A percentile compares a stretch with the other conserved stretches of the same genome.
These are phyloP conservation scores for Lysiphlebus fabarum DNA, from an alignment of 1,140 invertebrate genomes.

Conservation along the genomic window DNA sequence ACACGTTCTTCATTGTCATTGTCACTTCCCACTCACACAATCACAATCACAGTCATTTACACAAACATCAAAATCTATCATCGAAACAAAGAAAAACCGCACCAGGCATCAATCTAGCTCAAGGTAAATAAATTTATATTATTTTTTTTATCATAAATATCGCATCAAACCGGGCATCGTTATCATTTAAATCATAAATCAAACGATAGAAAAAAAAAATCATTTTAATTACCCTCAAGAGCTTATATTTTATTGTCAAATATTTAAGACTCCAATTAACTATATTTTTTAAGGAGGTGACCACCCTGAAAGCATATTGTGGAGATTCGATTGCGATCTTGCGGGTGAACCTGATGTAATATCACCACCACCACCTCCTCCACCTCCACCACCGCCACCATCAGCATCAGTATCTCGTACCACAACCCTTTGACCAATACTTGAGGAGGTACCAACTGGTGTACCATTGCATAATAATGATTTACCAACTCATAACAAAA, in stretches of 20 bases:
- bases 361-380: slow-evolving; percentile 46
- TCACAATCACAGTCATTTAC: slow-evolving; percentile 52
- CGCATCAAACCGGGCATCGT: background rate
- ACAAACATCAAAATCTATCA: slow-evolving; percentile 48
- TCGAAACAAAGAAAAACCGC: slow-evolving; percentile 50
- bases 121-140: slow-evolving; percentile 38
- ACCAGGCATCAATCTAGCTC: slow-evolving; percentile 51
- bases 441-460: slow-evolving; percentile 51
- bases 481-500: slow-evolving; percentile 39
- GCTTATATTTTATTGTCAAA: background rate
- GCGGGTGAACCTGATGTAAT: slow-evolving; percentile 52
- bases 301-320: slow-evolving; percentile 51
- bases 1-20: slow-evolving; percentile 52
- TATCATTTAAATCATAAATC: too few relatives aligned
- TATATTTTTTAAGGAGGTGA: slow-evolving; percentile 46
- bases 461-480: slow-evolving; percentile 43
- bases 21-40: slow-evolving; percentile 47
- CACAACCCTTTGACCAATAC: slow-evolving; percentile 54
- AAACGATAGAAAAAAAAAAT: too few relatives aligned
- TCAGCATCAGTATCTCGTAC: slow-evolving; percentile 46
- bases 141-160: background rate
- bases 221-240: too few relatives aligned
- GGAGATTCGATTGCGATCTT: slow-evolving; percentile 54
- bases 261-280: background rate
- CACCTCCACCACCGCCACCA: slow-evolving; percentile 41